These are phyloP conservation scores for Agapornis canus DNA, from an alignment of 2,797 vertebrate species.

Conservation along the genomic window DNA sequence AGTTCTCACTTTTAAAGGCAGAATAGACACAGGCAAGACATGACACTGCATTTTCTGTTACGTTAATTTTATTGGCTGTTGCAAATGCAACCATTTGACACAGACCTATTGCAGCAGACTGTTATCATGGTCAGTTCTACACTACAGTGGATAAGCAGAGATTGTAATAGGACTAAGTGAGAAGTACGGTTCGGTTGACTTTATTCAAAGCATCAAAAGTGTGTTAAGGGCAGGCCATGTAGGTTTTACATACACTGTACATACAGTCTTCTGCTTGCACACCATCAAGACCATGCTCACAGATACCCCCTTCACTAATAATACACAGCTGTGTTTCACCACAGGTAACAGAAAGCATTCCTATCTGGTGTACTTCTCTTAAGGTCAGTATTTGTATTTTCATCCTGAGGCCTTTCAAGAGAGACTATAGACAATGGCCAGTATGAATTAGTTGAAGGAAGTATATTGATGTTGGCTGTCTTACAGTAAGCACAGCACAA, in stretches of 20 bases:
- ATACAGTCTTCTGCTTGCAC: rapidly evolving
- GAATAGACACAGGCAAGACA: background rate
- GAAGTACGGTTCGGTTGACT: background rate
- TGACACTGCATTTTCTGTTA: background rate
- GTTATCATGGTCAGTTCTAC: background rate
- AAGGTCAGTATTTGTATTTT: background rate
- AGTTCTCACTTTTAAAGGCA: background rate
- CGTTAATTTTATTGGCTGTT: background rate
- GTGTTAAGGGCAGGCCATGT: background rate
- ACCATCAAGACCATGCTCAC: rapidly evolving
- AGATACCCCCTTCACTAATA: background rate
- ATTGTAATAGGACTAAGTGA: background rate
- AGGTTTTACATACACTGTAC: rapidly evolving
- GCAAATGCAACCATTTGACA: background rate
- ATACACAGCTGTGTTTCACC: background rate
- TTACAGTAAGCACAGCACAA: background rate
- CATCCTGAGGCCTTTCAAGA: background rate
- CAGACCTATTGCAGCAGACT: background rate
- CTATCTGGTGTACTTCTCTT: background rate
- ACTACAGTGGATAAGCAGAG: background rate
- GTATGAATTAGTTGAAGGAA: background rate
- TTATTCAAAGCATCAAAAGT: background rate
- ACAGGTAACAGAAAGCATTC: background rate
- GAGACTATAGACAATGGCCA: background rate
- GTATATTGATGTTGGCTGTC: rapidly evolving